Conservation (phyloP, 2,888 invertebrate genomes). For the Coremacera marginata region DNA sequence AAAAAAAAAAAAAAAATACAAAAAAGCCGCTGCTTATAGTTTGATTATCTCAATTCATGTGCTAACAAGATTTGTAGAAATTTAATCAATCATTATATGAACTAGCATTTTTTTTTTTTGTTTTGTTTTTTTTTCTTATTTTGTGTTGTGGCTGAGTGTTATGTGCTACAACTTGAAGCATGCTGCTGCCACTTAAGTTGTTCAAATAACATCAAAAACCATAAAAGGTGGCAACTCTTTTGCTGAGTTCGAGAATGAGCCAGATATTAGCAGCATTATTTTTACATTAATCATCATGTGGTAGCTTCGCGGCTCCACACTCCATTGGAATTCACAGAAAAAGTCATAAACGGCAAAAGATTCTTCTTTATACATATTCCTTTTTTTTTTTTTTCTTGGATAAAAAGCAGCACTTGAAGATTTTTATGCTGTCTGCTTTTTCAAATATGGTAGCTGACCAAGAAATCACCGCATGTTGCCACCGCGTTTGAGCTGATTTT, state of each 20-base stretch:
- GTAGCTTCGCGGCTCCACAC: not conserved
- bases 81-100: no score
- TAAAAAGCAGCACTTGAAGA: no score
- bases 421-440: not conserved
- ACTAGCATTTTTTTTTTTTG: no score
- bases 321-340: not conserved
- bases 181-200: no score
- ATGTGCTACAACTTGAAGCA: no score
- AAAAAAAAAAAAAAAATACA: no score
- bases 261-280: not conserved
- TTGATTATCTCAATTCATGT: no score
- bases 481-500: slow-evolving; percentile 35
- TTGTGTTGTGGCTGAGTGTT: not conserved
- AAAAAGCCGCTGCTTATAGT: no score
- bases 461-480: slow-evolving; percentile 43
- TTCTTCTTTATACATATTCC: not conserved
- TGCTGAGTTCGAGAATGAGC: not conserved
- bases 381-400: not conserved
- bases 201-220: no score
- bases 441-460: slow-evolving; percentile 42
- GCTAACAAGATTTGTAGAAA: no score
- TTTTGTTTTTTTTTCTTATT: no score
- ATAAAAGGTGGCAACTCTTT: slow-evolving; percentile 1
- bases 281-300: slow-evolving; percentile 21
- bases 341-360: not conserved